A percentile compares a stretch with the other conserved stretches of the same genome.
Conservation (phyloP, 1,140 invertebrate genomes). For the Homalodisca vitripennis region DNA sequence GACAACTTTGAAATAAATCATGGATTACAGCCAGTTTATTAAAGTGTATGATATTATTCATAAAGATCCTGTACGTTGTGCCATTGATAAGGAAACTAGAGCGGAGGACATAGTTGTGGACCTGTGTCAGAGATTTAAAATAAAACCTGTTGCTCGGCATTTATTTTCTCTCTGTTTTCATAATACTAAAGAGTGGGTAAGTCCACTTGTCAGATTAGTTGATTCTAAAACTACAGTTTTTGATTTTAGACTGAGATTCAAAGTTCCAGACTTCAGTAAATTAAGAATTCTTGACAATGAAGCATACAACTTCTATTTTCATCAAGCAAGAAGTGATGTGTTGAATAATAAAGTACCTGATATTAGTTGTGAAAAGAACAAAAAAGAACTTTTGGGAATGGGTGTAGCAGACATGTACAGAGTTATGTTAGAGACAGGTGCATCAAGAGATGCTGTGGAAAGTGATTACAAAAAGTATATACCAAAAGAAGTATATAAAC, state of each 20-base stretch:
- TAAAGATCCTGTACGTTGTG: conserved; percentile 1
- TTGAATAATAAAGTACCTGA: conserved; percentile 74
- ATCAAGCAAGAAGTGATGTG: conserved; percentile 78
- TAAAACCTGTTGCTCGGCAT: conserved; percentile 71
- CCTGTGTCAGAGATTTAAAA: conserved; percentile 65
- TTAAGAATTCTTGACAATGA: conserved; percentile 66
- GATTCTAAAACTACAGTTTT: conserved; percentile 54
- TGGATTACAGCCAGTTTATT: conserved; percentile 27
- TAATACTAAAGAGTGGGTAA: conserved; percentile 62
- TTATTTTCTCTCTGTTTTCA: conserved; percentile 69
- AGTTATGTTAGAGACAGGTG: conserved; percentile 69
- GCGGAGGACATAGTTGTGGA: conserved; percentile 70
- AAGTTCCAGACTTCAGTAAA: conserved; percentile 60
- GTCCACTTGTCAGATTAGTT: conserved; percentile 55
- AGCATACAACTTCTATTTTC: conserved; percentile 82
- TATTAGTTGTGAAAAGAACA: conserved; percentile 71
- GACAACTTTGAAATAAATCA: too few species aligned
- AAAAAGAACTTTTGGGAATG: conserved; percentile 72
- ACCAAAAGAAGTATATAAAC: conserved; percentile 71
- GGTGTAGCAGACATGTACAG: conserved; percentile 84
- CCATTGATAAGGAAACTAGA: conserved; percentile 42
- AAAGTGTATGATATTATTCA: conserved; percentile 25
- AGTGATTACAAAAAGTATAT: conserved; percentile 76
- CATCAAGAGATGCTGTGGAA: conserved; percentile 62
- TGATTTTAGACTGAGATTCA: conserved; percentile 76